Evolutionary conservation across 1,140 invertebrate species (phyloP).

Genomic region (Apis cerana): DNA sequence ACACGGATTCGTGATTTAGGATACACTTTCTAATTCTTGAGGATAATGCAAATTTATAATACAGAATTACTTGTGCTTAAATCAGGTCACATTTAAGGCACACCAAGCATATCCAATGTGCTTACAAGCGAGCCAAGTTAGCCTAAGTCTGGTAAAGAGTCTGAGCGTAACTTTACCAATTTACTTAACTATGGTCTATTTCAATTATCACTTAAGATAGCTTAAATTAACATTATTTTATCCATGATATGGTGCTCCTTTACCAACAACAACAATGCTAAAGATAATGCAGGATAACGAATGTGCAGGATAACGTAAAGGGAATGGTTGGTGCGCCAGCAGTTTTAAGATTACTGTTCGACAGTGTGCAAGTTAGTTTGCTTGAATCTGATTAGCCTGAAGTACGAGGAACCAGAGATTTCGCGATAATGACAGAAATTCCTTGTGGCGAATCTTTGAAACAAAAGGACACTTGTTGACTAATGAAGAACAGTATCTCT

Average conservation of each 20-base stretch:
- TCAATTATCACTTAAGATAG: not conserved
- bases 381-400: not conserved
- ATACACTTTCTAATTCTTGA: too few species aligned
- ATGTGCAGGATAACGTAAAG: not conserved
- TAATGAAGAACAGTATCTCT: not conserved
- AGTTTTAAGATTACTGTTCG: not conserved
- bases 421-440: not conserved
- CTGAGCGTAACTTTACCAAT: not conserved
- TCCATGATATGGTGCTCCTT: not conserved
- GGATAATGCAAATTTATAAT: too few species aligned
- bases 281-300: not conserved
- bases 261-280: not conserved
- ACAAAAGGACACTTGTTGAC: conserved; percentile 11
- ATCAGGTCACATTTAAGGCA: not conserved
- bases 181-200: not conserved
- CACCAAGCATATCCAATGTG: too few species aligned
- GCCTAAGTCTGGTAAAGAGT: not conserved
- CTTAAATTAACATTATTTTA: not conserved
- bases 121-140: too few species aligned
- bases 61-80: too few species aligned
- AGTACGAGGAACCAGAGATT: not conserved
- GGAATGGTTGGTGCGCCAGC: not conserved
- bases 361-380: not conserved
- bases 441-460: not conserved
- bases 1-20: too few species aligned